Conservation (phyloP, 2,797 vertebrate genomes). For the Peromyscus eremicus region DNA sequence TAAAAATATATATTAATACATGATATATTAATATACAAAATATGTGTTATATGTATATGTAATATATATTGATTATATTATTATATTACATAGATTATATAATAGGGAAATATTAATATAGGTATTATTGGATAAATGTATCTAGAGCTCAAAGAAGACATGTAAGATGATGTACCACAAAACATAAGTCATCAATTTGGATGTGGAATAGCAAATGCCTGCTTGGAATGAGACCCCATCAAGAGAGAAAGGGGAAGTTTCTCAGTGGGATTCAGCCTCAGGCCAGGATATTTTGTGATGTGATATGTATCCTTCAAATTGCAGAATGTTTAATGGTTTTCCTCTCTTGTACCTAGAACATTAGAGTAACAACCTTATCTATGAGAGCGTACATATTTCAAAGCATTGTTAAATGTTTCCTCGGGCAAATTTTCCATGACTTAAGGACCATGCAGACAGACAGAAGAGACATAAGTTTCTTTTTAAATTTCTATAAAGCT, state of each 20-base stretch:
- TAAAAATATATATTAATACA: too few species aligned
- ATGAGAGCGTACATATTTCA: neutral
- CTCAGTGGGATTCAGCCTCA: neutral
- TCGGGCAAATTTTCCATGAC: neutral
- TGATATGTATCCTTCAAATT: accelerated
- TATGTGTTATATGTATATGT: too few species aligned
- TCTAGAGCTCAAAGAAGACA: neutral
- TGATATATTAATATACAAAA: too few species aligned
- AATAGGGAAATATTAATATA: neutral
- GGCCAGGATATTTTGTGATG: neutral
- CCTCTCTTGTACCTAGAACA: neutral
- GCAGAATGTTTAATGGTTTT: neutral
- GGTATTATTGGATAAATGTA: neutral
- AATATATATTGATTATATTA: too few species aligned
- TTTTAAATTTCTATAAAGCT: neutral
- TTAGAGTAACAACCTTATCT: neutral
- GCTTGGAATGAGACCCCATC: neutral
- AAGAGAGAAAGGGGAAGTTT: neutral
- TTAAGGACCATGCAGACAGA: neutral
- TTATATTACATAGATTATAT: too few species aligned
- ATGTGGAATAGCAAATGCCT: neutral
- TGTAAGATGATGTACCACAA: neutral
- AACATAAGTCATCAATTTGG: neutral
- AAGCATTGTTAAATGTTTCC: neutral
- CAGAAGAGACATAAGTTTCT: neutral